Evolutionary conservation across 2,888 invertebrate species (phyloP).

Genomic region (Sphinx pinastri): DNA sequence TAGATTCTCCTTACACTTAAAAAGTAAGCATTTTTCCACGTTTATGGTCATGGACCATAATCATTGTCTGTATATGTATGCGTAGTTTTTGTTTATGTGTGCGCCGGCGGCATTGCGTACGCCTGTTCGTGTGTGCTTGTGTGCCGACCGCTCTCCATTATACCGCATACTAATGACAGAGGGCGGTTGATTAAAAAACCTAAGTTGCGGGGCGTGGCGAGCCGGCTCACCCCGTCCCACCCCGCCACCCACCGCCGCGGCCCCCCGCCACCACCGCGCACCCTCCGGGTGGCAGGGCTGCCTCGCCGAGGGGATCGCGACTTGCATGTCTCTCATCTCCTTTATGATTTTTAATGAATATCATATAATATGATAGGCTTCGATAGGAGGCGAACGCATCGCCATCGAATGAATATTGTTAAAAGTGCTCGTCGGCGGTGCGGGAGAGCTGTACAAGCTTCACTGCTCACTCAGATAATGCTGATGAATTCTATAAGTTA

Average conservation of each 20-base stretch:
- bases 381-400: background rate
- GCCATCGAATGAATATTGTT: background rate
- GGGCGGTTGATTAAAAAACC: slow-evolving; percentile 81
- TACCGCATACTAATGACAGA: slow-evolving; percentile 78
- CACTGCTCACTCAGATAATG: background rate
- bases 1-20: no score
- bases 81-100: background rate
- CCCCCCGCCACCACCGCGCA: background rate
- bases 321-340: slow-evolving; percentile 17
- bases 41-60: background rate
- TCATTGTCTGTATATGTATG: background rate
- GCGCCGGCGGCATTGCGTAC: slow-evolving; percentile 26
- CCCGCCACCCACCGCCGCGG: no score
- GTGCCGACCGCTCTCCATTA: slow-evolving; percentile 60
- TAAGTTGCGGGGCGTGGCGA: slow-evolving; percentile 69
- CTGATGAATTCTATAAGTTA: background rate
- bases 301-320: slow-evolving; percentile 12
- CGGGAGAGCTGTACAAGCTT: background rate
- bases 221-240: background rate
- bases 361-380: slow-evolving; percentile 32
- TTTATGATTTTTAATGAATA: slow-evolving; percentile 24
- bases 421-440: background rate
- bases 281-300: slow-evolving; percentile 14
- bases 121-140: slow-evolving; percentile 17
- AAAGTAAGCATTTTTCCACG: background rate